phyloP scores from a whole-genome alignment of 2,113 vertebrate species.

The Elephas maximus region DNA sequence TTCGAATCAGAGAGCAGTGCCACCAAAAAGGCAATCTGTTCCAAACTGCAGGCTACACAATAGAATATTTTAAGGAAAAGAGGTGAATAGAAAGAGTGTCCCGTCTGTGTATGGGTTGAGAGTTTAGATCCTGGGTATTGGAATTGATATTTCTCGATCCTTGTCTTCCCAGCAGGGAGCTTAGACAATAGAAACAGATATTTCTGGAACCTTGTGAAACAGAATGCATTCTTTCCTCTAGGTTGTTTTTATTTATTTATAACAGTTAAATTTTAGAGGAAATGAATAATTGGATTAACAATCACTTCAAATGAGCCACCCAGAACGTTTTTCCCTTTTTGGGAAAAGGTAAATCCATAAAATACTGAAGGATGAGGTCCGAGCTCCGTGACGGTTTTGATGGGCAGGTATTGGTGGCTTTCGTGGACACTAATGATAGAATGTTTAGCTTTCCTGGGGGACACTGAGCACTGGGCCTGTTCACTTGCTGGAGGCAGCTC shows the following conservation, averaged over 20 bases:
- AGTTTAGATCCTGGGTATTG: neutral
- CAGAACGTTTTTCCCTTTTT: neutral
- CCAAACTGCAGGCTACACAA: neutral
- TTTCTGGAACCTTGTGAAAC: neutral
- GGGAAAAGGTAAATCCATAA: neutral
- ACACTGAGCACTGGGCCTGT: slow-evolving; percentile 55
- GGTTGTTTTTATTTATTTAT: neutral
- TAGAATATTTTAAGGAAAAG: neutral
- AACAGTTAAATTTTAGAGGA: neutral
- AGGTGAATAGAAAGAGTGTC: neutral
- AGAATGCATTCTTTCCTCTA: neutral
- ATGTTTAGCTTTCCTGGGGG: slow-evolving; percentile 61
- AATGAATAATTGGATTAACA: neutral
- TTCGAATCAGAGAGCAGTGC: slow-evolving; percentile 37
- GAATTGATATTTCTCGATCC: neutral
- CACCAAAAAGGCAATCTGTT: slow-evolving; percentile 20
- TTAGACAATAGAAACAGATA: neutral
- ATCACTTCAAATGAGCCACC: neutral
- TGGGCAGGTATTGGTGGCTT: neutral
- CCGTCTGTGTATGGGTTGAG: neutral
- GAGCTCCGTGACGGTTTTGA: slow-evolving; percentile 9
- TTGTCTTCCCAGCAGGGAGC: neutral
- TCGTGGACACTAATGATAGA: neutral
- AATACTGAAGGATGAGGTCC: neutral
- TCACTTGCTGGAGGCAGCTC: slow-evolving; percentile 74